Evolutionary conservation across 1,140 invertebrate species (phyloP), one percentile per base, ranked within the genome.

Genomic region (Drosophila gunungcola): DNA sequence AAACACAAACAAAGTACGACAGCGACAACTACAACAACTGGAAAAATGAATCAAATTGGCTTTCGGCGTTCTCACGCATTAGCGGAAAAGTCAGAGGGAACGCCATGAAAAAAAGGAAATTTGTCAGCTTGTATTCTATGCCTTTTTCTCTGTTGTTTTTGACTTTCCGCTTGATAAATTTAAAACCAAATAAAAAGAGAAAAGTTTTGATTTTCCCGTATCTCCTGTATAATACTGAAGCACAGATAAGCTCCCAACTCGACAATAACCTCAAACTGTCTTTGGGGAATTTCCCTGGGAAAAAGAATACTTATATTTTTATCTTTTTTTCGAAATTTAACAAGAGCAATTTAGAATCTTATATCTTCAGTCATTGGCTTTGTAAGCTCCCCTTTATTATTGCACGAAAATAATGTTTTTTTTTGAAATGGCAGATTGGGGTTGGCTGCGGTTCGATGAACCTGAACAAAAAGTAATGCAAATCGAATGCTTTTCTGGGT

Each of bases 111-210:
- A 73, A 36, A 38, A 13, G 32, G 12, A 32, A 51, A 58, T 58
- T 72, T 39, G 42, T 48, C 39, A 27, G 49, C 16, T 21, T 42
- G 57, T 45, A 65, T 63, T 80, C 45, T 69, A 65, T 78, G 29
- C 29, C 29, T 77, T 61, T 74, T 79, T 68, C 27, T 63, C 45
- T 55, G 52, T 73, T 73, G 54, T 56, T 65, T 65, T 65, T 88
- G 58, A 69, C 73, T 89, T 89, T 90, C 80, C 84, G 84, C 80
- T 84, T 89, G 84, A 90, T 89, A 75, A 89, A 89, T 84, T 89
- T 68, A 80, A 84, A 80, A 55, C 65, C 69, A 80, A 90, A 89
- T 84, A 84, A 89, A 89, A 77, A 76, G 61, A 67, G 48, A 58
- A 73, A 88, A 80, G 69, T 80, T 69, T 25, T 32, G 58, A 21